Percentiles rank a stretch among this genome's conserved stretches.
These are phyloP conservation scores for Tribolium madens DNA, from an alignment of 1,140 invertebrate species.

Conservation along the genomic window DNA sequence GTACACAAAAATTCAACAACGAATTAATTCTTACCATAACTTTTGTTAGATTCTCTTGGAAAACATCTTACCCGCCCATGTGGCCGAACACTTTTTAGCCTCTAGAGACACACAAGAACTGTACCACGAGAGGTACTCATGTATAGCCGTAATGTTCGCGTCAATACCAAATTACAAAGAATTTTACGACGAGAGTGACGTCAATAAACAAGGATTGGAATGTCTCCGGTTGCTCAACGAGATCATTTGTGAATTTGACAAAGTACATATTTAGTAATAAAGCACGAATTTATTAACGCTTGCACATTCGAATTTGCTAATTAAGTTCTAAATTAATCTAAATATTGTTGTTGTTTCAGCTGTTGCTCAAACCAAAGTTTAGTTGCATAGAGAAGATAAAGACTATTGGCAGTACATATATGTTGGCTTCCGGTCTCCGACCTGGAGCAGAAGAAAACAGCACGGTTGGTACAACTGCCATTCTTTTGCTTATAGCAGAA, in stretches of 20 bases:
- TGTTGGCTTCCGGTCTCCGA: conserved; percentile 94
- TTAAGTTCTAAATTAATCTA: no score
- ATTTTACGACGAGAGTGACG: conserved; percentile 97
- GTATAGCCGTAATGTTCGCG: conserved; percentile 97
- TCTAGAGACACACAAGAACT: conserved; percentile 81
- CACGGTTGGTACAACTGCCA: conserved; percentile 67
- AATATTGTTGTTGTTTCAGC: conserved; percentile 73
- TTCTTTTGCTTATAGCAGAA: not conserved
- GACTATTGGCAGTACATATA: conserved; percentile 98
- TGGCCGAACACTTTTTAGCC: conserved; percentile 92
- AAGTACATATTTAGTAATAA: conserved; percentile 71
- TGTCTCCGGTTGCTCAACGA: conserved; percentile 96
- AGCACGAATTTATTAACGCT: not conserved
- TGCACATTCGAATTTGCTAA: not conserved
- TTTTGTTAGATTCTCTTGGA: conserved; percentile 82
- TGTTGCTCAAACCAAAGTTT: conserved; percentile 94
- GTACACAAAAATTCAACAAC: conserved; percentile 64
- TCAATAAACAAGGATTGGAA: conserved; percentile 96
- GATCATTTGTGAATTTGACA: conserved; percentile 99
- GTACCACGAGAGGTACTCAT: conserved; percentile 94
- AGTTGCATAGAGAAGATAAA: conserved; percentile 98
- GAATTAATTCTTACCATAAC: not conserved
- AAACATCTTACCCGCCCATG: conserved; percentile 96
- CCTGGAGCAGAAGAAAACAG: conserved; percentile 85
- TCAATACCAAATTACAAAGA: conserved; percentile 99